phyloP scores from a whole-genome alignment of 2,888 invertebrate genomes.

The Lacanobia oleracea region DNA sequence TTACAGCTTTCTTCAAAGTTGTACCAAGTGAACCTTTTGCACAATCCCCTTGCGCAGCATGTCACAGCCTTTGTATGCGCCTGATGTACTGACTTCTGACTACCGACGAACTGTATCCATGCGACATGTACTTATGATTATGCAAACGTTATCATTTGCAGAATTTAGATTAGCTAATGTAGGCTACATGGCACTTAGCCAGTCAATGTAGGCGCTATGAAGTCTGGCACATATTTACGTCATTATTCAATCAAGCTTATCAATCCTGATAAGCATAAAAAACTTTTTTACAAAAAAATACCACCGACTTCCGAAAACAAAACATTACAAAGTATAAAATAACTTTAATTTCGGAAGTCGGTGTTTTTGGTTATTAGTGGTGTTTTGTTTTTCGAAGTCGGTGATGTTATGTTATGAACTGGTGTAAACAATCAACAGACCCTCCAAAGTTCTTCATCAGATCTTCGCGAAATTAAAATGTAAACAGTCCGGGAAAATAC shows the following conservation, averaged over 20 bases:
- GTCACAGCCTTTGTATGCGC: slow-evolving; percentile 34
- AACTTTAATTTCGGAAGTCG: no score
- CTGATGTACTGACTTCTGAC: slow-evolving; percentile 18
- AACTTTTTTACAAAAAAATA: no score
- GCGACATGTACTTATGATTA: slow-evolving; percentile 45
- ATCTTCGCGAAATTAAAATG: no score
- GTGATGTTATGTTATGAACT: no score
- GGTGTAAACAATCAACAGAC: no score
- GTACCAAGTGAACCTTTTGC: slow-evolving; percentile 35
- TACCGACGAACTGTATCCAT: slow-evolving; percentile 13
- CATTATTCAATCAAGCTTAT: neutral
- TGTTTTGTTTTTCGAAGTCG: no score
- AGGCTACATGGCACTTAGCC: slow-evolving; percentile 29
- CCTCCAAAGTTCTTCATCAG: no score
- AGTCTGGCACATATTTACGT: slow-evolving; percentile 13
- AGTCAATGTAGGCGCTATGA: slow-evolving; percentile 21
- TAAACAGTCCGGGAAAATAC: no score
- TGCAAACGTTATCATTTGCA: slow-evolving; percentile 47
- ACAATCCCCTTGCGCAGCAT: neutral
- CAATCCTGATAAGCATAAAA: no score
- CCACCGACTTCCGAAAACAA: no score
- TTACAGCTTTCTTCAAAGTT: neutral
- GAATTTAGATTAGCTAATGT: slow-evolving; percentile 46
- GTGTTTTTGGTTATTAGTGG: no score
- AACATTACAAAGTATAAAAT: no score